A percentile compares a stretch with the other conserved stretches of the same genome.
Evolutionary conservation across 2,797 vertebrate species (phyloP).

Genomic region (Hydrolagus colliei): DNA sequence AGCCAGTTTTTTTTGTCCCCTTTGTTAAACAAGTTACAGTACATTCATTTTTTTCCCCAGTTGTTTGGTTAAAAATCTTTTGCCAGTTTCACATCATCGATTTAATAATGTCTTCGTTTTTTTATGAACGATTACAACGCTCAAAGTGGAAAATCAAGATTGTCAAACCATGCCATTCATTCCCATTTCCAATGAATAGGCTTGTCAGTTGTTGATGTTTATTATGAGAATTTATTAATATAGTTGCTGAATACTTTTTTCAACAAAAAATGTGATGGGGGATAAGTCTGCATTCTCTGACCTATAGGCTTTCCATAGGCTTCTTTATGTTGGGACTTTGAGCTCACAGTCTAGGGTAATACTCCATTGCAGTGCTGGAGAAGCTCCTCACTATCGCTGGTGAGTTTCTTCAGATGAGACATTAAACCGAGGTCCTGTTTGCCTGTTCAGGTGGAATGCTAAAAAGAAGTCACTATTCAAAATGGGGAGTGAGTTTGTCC

Average conservation of each 20-base stretch:
- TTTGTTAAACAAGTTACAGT: slow-evolving; percentile 26
- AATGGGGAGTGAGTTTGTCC: too few relatives aligned
- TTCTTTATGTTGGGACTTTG: too few relatives aligned
- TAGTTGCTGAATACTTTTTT: neutral
- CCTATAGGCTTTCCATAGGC: too few relatives aligned
- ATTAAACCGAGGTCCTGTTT: too few relatives aligned
- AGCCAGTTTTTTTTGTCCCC: neutral
- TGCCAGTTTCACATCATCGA: slow-evolving; percentile 10
- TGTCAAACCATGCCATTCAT: slow-evolving; percentile 23
- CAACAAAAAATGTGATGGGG: too few relatives aligned
- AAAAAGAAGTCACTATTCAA: too few relatives aligned
- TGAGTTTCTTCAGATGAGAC: too few relatives aligned
- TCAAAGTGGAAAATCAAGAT: slow-evolving; percentile 27
- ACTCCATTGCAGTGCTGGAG: too few relatives aligned
- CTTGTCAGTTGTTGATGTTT: neutral
- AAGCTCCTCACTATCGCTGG: too few relatives aligned
- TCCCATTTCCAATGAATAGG: slow-evolving; percentile 15
- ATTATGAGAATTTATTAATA: neutral
- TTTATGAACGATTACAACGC: slow-evolving; percentile 1
- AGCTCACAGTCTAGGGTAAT: too few relatives aligned
- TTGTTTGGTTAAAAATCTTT: neutral
- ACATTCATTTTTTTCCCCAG: neutral
- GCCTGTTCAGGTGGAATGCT: too few relatives aligned
- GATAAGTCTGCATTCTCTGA: neutral
- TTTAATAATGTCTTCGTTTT: neutral